These are phyloP conservation scores for Masnerella sp. DNA, from an alignment of 2,888 invertebrate species.

Conservation along the genomic window DNA sequence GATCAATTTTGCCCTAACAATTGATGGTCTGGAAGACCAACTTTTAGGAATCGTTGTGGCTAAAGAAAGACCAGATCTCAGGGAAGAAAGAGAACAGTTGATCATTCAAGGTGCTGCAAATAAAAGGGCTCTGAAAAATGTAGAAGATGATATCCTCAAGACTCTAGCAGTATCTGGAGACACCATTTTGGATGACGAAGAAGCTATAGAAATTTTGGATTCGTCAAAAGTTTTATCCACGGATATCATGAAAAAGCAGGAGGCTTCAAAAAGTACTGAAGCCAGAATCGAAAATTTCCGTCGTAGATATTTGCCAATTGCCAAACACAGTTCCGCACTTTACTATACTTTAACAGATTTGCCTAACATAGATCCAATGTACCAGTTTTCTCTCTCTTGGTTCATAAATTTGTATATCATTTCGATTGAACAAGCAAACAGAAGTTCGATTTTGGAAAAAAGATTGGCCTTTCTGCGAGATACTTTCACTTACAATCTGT, in stretches of 20 bases:
- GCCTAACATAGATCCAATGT: slow-evolving; percentile 92
- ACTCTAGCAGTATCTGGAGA: slow-evolving; percentile 90
- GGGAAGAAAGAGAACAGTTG: slow-evolving; percentile 87
- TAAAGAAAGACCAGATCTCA: slow-evolving; percentile 90
- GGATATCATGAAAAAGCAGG: slow-evolving; percentile 90
- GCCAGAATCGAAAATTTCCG: slow-evolving; percentile 87
- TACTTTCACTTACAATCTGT: slow-evolving; percentile 88
- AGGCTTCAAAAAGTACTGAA: slow-evolving; percentile 87
- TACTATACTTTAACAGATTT: slow-evolving; percentile 91
- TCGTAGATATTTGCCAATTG: slow-evolving; percentile 86
- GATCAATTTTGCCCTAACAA: slow-evolving; percentile 90
- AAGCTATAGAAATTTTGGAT: slow-evolving; percentile 91
- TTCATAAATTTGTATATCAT: slow-evolving; percentile 89
- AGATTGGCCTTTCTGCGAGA: slow-evolving; percentile 85
- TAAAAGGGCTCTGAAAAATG: slow-evolving; percentile 86
- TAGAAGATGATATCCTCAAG: slow-evolving; percentile 92
- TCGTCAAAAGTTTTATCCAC: slow-evolving; percentile 89
- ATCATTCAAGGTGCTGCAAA: slow-evolving; percentile 90
- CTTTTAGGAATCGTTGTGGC: slow-evolving; percentile 90
- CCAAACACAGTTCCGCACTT: slow-evolving; percentile 87
- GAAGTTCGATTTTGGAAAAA: slow-evolving; percentile 84
- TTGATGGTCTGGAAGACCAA: slow-evolving; percentile 90
- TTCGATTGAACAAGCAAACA: slow-evolving; percentile 87
- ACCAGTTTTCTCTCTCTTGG: slow-evolving; percentile 92
- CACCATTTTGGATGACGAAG: slow-evolving; percentile 94